A percentile compares a stretch with the other conserved stretches of the same genome.
These are phyloP conservation scores for Choloepus didactylus DNA, from an alignment of 2,797 vertebrate genomes.

Conservation along the genomic window DNA sequence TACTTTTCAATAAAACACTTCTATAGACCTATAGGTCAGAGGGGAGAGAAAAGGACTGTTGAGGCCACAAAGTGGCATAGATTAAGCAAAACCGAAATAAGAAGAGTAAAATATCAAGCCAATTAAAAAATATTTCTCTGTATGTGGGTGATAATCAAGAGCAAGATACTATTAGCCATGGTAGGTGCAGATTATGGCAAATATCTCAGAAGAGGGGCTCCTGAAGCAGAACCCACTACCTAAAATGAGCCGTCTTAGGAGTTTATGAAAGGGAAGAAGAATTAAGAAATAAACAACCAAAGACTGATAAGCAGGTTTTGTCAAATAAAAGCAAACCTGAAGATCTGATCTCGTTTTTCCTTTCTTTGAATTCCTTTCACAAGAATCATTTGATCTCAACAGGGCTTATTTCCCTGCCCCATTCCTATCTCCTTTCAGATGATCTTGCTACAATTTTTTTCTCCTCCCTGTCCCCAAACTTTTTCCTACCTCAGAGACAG, in stretches of 20 bases:
- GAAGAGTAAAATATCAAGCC: slow-evolving; percentile 46
- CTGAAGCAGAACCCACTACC: neutral
- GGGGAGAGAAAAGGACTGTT: neutral
- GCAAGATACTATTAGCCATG: slow-evolving; percentile 33
- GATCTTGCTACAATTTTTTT: neutral
- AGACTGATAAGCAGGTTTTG: slow-evolving; percentile 27
- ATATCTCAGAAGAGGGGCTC: slow-evolving; percentile 1
- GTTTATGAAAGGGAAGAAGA: slow-evolving; percentile 61
- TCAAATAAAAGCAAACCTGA: slow-evolving; percentile 65
- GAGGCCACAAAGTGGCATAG: slow-evolving; percentile 37
- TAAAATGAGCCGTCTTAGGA: slow-evolving; percentile 38
- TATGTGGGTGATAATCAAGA: slow-evolving; percentile 1
- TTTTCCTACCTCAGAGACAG: slow-evolving; percentile 22
- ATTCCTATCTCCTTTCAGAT: slow-evolving; percentile 36
- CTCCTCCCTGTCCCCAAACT: neutral
- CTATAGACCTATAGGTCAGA: slow-evolving; percentile 93
- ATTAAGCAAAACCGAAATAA: slow-evolving; percentile 64
- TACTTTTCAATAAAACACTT: slow-evolving; percentile 93
- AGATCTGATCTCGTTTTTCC: neutral
- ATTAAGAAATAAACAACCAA: slow-evolving; percentile 38
- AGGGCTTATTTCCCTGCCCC: neutral
- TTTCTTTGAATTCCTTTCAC: slow-evolving; percentile 35
- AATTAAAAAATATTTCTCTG: slow-evolving; percentile 34
- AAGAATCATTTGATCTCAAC: slow-evolving; percentile 17
- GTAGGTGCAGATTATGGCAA: slow-evolving; percentile 18